Conservation (phyloP, 2,797 vertebrate genomes). For the Rhodeus uyekii region DNA sequence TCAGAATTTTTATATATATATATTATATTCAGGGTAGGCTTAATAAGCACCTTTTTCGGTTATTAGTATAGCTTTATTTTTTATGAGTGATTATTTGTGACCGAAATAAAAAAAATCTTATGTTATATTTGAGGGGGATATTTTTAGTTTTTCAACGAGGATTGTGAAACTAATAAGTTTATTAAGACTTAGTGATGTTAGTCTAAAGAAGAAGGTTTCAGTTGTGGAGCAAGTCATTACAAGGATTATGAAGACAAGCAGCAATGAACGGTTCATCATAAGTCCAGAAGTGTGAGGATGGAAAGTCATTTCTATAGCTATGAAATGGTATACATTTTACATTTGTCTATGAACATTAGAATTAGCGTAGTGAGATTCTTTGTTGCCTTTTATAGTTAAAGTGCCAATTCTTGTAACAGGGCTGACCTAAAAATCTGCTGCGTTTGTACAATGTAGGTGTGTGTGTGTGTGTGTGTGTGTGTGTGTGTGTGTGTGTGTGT, state of each 20-base stretch:
- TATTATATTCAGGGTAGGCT: no score
- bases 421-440: constrained; percentile 12
- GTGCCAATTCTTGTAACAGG: neutral
- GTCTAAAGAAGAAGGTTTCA: neutral
- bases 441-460: constrained; percentile 9
- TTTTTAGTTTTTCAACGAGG: neutral
- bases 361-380: neutral
- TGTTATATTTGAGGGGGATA: no score
- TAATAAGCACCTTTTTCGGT: no score
- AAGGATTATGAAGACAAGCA: neutral
- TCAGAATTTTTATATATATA: no score
- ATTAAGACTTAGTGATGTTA: neutral
- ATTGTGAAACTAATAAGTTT: neutral
- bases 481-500: constrained; percentile 33
- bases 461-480: constrained; percentile 1
- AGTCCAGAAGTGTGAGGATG: neutral
- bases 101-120: no score
- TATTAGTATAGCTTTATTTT: no score
- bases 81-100: no score
- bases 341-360: neutral
- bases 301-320: neutral
- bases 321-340: neutral
- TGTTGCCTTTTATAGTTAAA: neutral
- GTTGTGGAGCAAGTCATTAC: neutral
- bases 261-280: neutral